Evolutionary conservation across 1,140 invertebrate genomes (phyloP).

Genomic region (Drosophila nigrodunni): DNA sequence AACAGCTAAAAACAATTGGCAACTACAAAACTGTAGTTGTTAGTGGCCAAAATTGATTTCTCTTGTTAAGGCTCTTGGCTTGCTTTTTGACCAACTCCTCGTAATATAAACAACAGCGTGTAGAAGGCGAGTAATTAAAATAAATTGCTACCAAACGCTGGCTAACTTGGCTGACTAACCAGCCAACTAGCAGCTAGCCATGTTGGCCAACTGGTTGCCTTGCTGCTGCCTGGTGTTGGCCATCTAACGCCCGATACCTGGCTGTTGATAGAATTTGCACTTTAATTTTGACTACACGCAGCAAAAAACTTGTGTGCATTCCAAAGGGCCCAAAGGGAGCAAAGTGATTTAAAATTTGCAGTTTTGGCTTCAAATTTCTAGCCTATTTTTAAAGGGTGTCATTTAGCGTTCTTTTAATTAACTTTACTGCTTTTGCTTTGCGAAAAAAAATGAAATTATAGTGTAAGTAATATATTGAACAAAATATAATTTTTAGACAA

Average conservation of each 20-base stretch:
- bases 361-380: too few relatives aligned
- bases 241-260: slow-evolving; percentile 61
- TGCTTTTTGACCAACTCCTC: slow-evolving; percentile 49
- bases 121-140: slow-evolving; percentile 66
- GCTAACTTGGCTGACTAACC: slow-evolving; percentile 22
- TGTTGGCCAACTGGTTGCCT: neutral
- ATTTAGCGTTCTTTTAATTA: too few relatives aligned
- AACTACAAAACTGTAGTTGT: slow-evolving; percentile 38
- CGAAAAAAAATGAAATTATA: too few relatives aligned
- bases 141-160: slow-evolving; percentile 66
- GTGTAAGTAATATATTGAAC: too few relatives aligned
- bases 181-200: slow-evolving; percentile 1
- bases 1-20: slow-evolving; percentile 15
- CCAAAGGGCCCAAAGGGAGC: neutral
- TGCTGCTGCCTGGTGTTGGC: slow-evolving; percentile 43
- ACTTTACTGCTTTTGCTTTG: too few relatives aligned
- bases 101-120: slow-evolving; percentile 39
- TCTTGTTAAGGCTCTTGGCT: slow-evolving; percentile 58
- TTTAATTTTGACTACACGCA: slow-evolving; percentile 1
- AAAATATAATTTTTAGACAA: too few relatives aligned
- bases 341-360: too few relatives aligned
- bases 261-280: slow-evolving; percentile 73
- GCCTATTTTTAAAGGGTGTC: too few relatives aligned
- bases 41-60: slow-evolving; percentile 71
- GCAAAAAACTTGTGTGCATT: slow-evolving; percentile 12